These are phyloP conservation scores for Nothobranchius kuhntae DNA, from an alignment of 2,113 vertebrate genomes.

Conservation along the genomic window DNA sequence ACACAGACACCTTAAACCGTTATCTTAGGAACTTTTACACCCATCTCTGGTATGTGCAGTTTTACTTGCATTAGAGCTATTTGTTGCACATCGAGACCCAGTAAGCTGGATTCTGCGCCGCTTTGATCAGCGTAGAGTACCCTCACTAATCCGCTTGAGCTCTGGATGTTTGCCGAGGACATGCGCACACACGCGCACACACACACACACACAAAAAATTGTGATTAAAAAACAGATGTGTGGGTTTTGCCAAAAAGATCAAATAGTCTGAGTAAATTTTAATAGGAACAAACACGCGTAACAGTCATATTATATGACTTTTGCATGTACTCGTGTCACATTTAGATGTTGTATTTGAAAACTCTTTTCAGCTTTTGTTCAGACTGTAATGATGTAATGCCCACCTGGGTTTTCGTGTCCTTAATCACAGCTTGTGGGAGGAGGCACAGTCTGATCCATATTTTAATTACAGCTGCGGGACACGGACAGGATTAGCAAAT, in stretches of 20 bases:
- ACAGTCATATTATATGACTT: constrained; percentile 17
- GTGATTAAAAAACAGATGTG: constrained; percentile 74
- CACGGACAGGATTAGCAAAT: constrained; percentile 49
- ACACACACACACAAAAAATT: constrained; percentile 41
- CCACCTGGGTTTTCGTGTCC: constrained; percentile 19
- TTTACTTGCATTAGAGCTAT: constrained; percentile 50
- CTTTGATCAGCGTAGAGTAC: constrained; percentile 71
- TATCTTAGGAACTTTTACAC: constrained; percentile 3
- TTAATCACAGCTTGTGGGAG: constrained; percentile 16
- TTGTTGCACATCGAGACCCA: constrained; percentile 51
- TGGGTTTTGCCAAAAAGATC: constrained; percentile 40
- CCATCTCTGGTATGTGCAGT: constrained; percentile 37
- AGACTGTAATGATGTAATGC: constrained; percentile 28
- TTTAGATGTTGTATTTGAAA: constrained; percentile 6
- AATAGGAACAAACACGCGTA: constrained; percentile 39
- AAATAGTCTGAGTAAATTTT: constrained; percentile 48
- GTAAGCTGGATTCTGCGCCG: constrained; percentile 62
- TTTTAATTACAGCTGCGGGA: constrained; percentile 66
- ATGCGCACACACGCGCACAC: constrained; percentile 35
- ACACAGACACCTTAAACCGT: not conserved
- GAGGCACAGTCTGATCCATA: constrained; percentile 37
- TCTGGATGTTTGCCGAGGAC: constrained; percentile 66
- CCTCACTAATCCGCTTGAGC: constrained; percentile 69
- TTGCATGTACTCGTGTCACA: constrained; percentile 10
- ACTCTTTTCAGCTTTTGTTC: not conserved